A percentile compares a stretch with the other conserved stretches of the same genome.
Evolutionary conservation across 2,888 invertebrate genomes (phyloP).

Genomic region (Noctua comes): DNA sequence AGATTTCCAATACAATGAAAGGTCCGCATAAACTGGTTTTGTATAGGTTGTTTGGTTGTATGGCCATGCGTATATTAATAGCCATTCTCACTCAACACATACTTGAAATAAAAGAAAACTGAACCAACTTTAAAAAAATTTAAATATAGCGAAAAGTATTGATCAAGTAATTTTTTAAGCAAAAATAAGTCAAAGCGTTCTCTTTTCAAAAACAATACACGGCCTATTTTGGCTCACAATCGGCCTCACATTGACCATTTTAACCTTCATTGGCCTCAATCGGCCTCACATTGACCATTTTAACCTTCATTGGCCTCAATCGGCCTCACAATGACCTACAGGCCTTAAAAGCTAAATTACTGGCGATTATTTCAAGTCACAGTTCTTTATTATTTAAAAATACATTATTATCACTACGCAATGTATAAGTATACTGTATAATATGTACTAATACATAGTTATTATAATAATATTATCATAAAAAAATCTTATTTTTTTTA

Average conservation of each 20-base stretch:
- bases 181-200: conserved; percentile 35
- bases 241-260: conserved; percentile 16
- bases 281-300: conserved; percentile 16
- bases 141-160: not conserved
- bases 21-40: no score
- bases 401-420: conserved; percentile 74
- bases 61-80: not conserved
- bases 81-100: not conserved
- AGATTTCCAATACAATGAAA: no score
- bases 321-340: conserved; percentile 25
- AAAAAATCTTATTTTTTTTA: conserved; percentile 70
- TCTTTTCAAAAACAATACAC: conserved; percentile 38
- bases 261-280: conserved; percentile 8
- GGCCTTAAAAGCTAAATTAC: conserved; percentile 47
- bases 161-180: not conserved
- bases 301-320: conserved; percentile 8
- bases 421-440: conserved; percentile 71
- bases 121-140: no score
- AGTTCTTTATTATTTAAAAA: conserved; percentile 75
- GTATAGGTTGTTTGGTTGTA: no score
- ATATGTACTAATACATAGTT: conserved; percentile 68
- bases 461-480: conserved; percentile 64
- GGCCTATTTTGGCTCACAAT: conserved; percentile 17
- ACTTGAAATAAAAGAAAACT: not conserved
- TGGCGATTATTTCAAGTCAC: conserved; percentile 65